phyloP scores from a whole-genome alignment of 2,888 invertebrate genomes.

The Palloptera scutellata region DNA sequence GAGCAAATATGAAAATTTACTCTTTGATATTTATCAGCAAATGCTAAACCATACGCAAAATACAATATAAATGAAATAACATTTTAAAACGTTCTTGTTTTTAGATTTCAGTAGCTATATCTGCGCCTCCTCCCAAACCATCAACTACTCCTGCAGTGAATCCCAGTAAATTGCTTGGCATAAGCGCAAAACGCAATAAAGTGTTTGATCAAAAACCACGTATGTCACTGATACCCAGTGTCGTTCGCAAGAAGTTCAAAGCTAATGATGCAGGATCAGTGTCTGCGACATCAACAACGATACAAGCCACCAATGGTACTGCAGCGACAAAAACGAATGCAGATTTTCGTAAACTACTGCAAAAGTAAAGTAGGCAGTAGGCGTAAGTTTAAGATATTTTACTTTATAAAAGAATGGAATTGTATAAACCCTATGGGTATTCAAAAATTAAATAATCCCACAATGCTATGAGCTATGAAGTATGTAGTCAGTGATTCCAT shows the following conservation, averaged over 20 bases:
- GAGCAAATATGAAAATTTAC: no score
- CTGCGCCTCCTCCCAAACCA: conserved; percentile 67
- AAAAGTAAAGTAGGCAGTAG: conserved; percentile 32
- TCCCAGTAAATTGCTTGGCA: conserved; percentile 43
- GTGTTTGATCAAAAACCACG: conserved; percentile 51
- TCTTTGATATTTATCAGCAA: no score
- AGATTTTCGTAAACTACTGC: conserved; percentile 59
- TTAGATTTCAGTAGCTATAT: conserved; percentile 66
- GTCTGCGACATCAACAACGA: conserved; percentile 2
- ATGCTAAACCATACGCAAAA: no score
- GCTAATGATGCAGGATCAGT: conserved; percentile 8
- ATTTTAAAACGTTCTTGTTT: conserved; percentile 3
- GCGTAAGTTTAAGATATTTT: background rate
- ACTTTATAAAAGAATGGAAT: background rate
- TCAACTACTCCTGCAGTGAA: conserved; percentile 31
- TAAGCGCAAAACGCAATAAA: conserved; percentile 47
- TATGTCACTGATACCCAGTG: conserved; percentile 51
- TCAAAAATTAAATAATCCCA: background rate
- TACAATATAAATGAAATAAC: background rate
- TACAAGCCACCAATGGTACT: conserved; percentile 25
- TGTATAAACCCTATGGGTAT: background rate
- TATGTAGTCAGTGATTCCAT: background rate
- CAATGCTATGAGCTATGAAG: background rate
- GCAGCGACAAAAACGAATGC: conserved; percentile 53
- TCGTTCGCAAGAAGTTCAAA: conserved; percentile 45